A percentile compares a stretch with the other conserved stretches of the same genome.
Conservation (phyloP, 1,140 invertebrate species). For the Drosophila mauritiana region DNA sequence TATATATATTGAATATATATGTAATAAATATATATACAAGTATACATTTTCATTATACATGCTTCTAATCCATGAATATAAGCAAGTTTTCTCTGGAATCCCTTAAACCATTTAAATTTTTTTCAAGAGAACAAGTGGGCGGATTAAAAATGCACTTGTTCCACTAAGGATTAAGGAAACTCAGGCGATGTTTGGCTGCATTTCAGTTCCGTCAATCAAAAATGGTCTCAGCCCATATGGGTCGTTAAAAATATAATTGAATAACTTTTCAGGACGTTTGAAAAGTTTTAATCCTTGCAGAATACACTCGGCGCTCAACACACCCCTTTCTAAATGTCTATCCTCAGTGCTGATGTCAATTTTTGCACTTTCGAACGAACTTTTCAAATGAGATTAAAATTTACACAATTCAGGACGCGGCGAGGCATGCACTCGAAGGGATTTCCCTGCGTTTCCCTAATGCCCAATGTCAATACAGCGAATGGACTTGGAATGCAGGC, state of each 20-base stretch:
- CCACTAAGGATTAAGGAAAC: background rate
- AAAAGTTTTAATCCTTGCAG: conserved; percentile 35
- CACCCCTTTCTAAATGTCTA: conserved; percentile 50
- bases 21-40: background rate
- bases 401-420: conserved; percentile 41
- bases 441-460: conserved; percentile 59
- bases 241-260: conserved; percentile 6
- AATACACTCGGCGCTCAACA: conserved; percentile 11
- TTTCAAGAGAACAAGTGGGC: background rate
- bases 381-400: conserved; percentile 82
- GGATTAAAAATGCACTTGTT: background rate
- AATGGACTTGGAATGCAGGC: conserved; percentile 19
- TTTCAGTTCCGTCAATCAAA: background rate
- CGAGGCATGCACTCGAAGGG: conserved; percentile 71
- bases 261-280: conserved; percentile 9
- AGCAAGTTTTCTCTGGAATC: too few species aligned
- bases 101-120: too few species aligned
- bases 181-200: background rate
- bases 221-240: background rate
- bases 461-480: conserved; percentile 70
- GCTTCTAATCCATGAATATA: too few species aligned
- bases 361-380: conserved; percentile 69
- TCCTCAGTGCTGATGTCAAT: conserved; percentile 66
- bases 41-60: too few species aligned
- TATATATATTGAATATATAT: background rate